Conservation (phyloP, 2,797 vertebrate genomes). For the Furcifer pardalis region DNA sequence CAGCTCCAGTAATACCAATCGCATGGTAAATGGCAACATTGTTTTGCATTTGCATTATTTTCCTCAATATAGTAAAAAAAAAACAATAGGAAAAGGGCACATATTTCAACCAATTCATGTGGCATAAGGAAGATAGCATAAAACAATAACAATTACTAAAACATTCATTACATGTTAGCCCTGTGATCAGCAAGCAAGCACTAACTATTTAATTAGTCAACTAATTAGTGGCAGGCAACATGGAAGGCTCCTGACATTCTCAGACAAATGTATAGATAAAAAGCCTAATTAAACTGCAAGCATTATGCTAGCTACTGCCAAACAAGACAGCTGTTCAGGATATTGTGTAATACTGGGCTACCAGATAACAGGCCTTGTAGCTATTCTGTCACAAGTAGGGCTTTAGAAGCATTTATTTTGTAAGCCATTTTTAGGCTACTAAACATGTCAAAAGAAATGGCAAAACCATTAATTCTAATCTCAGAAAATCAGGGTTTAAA, state of each 20-base stretch:
- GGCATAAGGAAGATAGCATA: slow-evolving; percentile 68
- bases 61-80: slow-evolving; percentile 45
- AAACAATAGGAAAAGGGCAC: slow-evolving; percentile 48
- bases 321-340: slow-evolving; percentile 82
- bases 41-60: slow-evolving; percentile 41
- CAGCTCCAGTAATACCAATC: slow-evolving; percentile 74
- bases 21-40: slow-evolving; percentile 75
- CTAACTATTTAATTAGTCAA: slow-evolving; percentile 95
- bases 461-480: background rate
- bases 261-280: slow-evolving; percentile 84
- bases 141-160: slow-evolving; percentile 74
- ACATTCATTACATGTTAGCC: slow-evolving; percentile 79
- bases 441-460: background rate
- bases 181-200: slow-evolving; percentile 86
- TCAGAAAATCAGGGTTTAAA: background rate
- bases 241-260: slow-evolving; percentile 84
- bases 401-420: slow-evolving; percentile 28
- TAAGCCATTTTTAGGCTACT: slow-evolving; percentile 28
- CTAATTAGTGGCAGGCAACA: slow-evolving; percentile 91
- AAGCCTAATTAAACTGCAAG: slow-evolving; percentile 88
- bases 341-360: slow-evolving; percentile 53
- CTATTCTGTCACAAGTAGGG: slow-evolving; percentile 16
- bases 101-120: slow-evolving; percentile 50
- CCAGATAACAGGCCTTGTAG: slow-evolving; percentile 49
- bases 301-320: slow-evolving; percentile 76